Base-by-base conservation (phyloP, 1,140 invertebrate genomes). In the Drosophila teissieri region DNA sequence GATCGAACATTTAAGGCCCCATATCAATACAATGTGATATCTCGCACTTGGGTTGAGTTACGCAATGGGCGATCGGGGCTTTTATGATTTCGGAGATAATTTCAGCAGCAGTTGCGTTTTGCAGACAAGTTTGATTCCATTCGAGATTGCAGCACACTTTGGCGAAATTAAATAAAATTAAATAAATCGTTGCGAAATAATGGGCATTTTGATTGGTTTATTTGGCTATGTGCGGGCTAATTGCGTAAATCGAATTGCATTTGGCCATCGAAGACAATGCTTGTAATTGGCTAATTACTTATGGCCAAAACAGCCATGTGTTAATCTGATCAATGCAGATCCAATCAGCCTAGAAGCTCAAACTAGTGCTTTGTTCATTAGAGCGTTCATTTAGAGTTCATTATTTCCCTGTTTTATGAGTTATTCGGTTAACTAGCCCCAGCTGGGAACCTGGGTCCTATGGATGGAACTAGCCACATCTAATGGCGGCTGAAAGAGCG, bases 41-140 rank as follows among this genome's bases (percentile, higher is more conserved):
- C 46, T 44, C 55, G 27, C 31, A 42, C 19, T 68, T 19, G 19
- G 2, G 19, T 2, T 53, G 27, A 24, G 19, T 68, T 68, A 52
- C 64, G 64, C 64, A 68, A 68, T 31, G 31, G 15, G 24, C 46
- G 46, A 53, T 63, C 46, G 22, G 7, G 31, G 61, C 61, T 57
- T 75, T 65, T 73, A 63, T 64, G 70, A 75, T 75, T 58, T 55
- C 45, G 58, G 36, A 75, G 73, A 75, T 55, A 53, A 40, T 60
- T 68, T 65, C 64, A 45, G 60, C 64, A 65, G 40, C 15, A 14
- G 31, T 42, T 64, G 64, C 48, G 37, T 65, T 60, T 60, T 63
- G 19, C 19, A 39, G 24, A 62, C 60, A 60, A 58, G 39, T 62
- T 40, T 44, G 60, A 63, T 63, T 63, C 27, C 15, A 57, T 42